phyloP scores from a whole-genome alignment of 2,797 vertebrate species.

The Danio aesculapii region DNA sequence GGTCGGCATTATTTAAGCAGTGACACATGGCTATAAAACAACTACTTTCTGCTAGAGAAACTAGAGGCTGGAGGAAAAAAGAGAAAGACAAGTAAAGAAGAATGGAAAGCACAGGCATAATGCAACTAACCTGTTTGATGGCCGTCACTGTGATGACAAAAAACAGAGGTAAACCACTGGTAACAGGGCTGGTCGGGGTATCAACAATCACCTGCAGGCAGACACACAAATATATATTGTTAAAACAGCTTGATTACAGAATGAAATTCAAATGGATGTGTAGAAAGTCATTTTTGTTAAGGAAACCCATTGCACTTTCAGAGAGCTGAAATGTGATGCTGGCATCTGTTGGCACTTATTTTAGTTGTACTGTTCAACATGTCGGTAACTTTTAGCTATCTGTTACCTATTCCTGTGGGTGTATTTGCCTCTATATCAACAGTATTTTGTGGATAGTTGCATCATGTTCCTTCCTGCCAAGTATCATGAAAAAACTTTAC shows the following conservation, averaged over 20 bases:
- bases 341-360: too few relatives aligned
- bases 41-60: not conserved
- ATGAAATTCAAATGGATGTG: too few relatives aligned
- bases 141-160: conserved; percentile 99
- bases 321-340: not conserved
- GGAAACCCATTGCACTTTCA: not conserved
- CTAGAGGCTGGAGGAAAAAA: not conserved
- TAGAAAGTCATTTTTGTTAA: not conserved
- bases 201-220: conserved; percentile 92
- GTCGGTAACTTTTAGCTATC: not conserved
- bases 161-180: conserved; percentile 97
- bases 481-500: not conserved
- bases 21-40: conserved; percentile 26
- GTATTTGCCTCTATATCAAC: not conserved
- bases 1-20: conserved; percentile 18
- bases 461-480: not conserved
- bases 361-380: too few relatives aligned
- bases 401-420: not conserved
- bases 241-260: not conserved
- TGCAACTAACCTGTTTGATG: conserved; percentile 92
- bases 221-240: not conserved
- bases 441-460: not conserved
- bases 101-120: not conserved
- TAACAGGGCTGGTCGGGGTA: conserved; percentile 98
- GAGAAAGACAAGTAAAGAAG: not conserved